Base-by-base conservation (phyloP, 2,888 invertebrate genomes). In the Orthosia gothica region DNA sequence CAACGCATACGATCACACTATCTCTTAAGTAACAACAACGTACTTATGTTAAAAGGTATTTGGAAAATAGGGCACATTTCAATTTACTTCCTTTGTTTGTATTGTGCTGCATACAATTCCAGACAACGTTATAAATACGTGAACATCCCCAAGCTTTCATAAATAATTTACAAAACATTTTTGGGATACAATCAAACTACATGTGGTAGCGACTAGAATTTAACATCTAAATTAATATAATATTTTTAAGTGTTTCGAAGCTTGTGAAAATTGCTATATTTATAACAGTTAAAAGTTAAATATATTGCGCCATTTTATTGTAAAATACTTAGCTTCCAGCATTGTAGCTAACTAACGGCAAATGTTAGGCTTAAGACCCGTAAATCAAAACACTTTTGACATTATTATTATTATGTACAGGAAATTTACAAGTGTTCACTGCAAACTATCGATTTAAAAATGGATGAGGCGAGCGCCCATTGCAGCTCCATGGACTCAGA, bases 281-380 rank as follows among this genome's bases (percentile, higher is more conserved):
- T 81, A 82, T 76, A 76, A 79, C 79, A 65, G 55, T 62, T 64
- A 68, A 57, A 54, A 67, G 65, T 54, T 23, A 73, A 58, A 74
- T 70, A 15, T 67, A 74, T 80, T 86, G 85, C 85, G 83, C 85
- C 59, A 77, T 70, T 82, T 87, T 79, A 82, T 83, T 82, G 81
- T 72, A 74, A 76, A 80, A 82, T 81, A 81, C 79, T 73, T 72
- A 74, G 75, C 69, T 54, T 77, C 83, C 81, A 87, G 82, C 83
- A 71, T 74, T 83, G 83, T 75, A 81, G 81, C 74, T 76, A 70
- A 76, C 70, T 77, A 81, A 84, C 84, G 85, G 87, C 85, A 83
- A 79, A 78, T 83, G 70, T 85, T 90, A 90, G 87, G 89, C 85
- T 88, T 86, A 86, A 89, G 87, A 91, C 91, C 91, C 91, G 91